Evolutionary conservation across 1,140 invertebrate genomes (phyloP).

Genomic region (Xylocopa sonorina): DNA sequence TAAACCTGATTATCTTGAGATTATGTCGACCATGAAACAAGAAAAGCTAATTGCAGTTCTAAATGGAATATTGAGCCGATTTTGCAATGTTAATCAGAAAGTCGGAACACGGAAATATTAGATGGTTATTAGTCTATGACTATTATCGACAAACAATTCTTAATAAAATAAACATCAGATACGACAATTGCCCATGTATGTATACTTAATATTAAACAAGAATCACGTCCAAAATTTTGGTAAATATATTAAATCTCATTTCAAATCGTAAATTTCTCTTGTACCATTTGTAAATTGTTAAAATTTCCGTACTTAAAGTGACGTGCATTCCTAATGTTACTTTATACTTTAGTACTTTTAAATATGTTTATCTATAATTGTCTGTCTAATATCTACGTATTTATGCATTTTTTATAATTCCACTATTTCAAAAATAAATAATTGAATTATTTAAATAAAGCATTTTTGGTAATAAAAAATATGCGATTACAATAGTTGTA

Average conservation of each 20-base stretch:
- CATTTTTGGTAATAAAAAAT: conserved; percentile 12
- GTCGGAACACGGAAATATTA: conserved; percentile 29
- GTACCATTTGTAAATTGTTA: conserved; percentile 20
- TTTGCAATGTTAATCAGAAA: conserved; percentile 24
- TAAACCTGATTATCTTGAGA: conserved; percentile 51
- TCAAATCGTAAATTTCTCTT: conserved; percentile 22
- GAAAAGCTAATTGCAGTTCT: conserved; percentile 44
- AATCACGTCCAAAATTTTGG: conserved; percentile 28
- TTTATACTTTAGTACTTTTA: conserved; percentile 16
- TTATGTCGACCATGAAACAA: conserved; percentile 24
- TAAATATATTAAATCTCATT: conserved; percentile 21
- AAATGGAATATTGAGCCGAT: conserved; percentile 31
- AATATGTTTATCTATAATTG: conserved; percentile 29
- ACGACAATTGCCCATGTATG: conserved; percentile 7
- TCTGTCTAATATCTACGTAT: conserved; percentile 23
- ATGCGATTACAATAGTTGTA: neutral
- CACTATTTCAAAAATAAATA: conserved; percentile 1
- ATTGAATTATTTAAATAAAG: neutral
- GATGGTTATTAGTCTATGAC: conserved; percentile 18
- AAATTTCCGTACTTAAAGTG: conserved; percentile 30
- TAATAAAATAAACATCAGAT: conserved; percentile 23
- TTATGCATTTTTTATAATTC: conserved; percentile 20
- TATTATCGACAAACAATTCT: neutral
- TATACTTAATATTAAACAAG: conserved; percentile 33
- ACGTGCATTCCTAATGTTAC: conserved; percentile 25